Conservation (phyloP, 2,888 invertebrate species). For the Bombylius discolor region DNA sequence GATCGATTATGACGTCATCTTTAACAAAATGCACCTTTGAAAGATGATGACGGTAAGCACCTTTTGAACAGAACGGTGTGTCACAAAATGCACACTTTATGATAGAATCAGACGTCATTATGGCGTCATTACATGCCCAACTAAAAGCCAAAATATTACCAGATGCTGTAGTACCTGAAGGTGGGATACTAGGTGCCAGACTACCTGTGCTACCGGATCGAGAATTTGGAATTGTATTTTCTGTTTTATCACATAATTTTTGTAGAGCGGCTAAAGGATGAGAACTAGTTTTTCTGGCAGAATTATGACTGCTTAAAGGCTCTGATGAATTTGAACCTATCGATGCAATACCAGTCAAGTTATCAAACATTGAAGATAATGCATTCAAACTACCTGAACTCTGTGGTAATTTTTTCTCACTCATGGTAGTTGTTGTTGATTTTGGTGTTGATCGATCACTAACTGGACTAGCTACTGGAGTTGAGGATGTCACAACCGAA, state of each 20-base stretch:
- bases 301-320: neutral
- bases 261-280: slow-evolving; percentile 91
- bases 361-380: slow-evolving; percentile 82
- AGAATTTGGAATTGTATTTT: slow-evolving; percentile 38
- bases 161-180: slow-evolving; percentile 46
- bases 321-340: slow-evolving; percentile 21
- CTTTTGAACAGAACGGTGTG: slow-evolving; percentile 91
- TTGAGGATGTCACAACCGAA: slow-evolving; percentile 24
- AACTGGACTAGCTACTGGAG: slow-evolving; percentile 51
- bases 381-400: slow-evolving; percentile 58
- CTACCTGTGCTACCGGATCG: slow-evolving; percentile 33
- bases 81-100: slow-evolving; percentile 94
- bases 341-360: slow-evolving; percentile 49
- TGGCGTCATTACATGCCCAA: slow-evolving; percentile 89
- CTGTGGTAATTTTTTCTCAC: slow-evolving; percentile 37
- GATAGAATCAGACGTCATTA: slow-evolving; percentile 71
- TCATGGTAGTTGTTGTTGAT: slow-evolving; percentile 46
- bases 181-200: slow-evolving; percentile 31
- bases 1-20: slow-evolving; percentile 71
- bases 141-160: slow-evolving; percentile 81
- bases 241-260: slow-evolving; percentile 91
- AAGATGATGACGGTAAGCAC: slow-evolving; percentile 90
- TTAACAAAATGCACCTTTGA: slow-evolving; percentile 93
- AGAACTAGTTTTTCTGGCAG: slow-evolving; percentile 38
- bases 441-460: slow-evolving; percentile 67